Evolutionary conservation across 2,888 invertebrate genomes (phyloP), one percentile per base, ranked within the genome.

Genomic region (Thalpophila matura): DNA sequence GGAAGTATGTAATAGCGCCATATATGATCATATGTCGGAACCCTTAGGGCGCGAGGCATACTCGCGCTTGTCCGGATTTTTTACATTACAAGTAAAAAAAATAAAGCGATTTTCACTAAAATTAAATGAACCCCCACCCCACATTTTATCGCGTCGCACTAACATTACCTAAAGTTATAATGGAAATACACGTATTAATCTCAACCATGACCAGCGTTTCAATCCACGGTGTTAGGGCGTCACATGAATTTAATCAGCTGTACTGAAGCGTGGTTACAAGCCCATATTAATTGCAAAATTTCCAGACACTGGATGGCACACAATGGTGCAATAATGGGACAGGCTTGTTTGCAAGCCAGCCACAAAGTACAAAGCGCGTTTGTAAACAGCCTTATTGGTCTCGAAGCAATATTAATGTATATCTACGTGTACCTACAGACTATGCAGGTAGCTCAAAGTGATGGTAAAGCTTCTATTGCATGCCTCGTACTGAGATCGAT

Each of bases 291-390:
- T 86, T 85, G 83, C 85, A 80, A 88, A 86, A 87, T 88, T 86
- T 83, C 83, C 81, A 79, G 82, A 82, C 84, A 69, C 72, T 74
- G 76, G 78, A 78, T 81, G 74, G 80, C 65, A 82, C 79, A 83
- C 83, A 81, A 83, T 75, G 73, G 76, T 84, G 89, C 87, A 90
- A 90, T 90, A 90, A 88, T 86, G 84, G 80, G 81, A 82, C 84
- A 81, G 68, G 71, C 79, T 79, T 87, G 89, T 88, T 88, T 88
- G 86, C 80, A 65, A 80, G 79, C 79, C 80, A 74, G 80, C 88
- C 88, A 81, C 89, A 87, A 87, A 86, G 86, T 87, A 89, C 91
- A 89, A 89, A 90, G 90, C 87, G 76, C 88, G 88, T 88, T 85
- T 88, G 91, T 85, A 84, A 85, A 87, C 88, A 87, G 83, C 87